Base-by-base conservation (phyloP, 2,888 invertebrate genomes). In the Drosophila lutescens region DNA sequence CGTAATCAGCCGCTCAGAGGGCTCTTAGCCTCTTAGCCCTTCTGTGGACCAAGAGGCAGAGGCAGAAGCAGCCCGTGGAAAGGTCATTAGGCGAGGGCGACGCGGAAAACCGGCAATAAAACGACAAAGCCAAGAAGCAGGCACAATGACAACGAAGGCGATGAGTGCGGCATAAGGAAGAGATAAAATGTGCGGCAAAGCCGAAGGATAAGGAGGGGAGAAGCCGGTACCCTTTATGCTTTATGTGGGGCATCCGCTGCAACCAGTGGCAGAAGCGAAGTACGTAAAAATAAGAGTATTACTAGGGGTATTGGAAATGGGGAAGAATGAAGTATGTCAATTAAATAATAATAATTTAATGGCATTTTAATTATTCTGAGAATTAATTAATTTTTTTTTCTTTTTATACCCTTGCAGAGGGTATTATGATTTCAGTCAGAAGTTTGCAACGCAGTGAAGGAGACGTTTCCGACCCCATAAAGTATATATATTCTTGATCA, bases 1-100 rank as follows among this genome's bases (percentile, higher is more conserved):
- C 13, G 34, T 82, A 82, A 82, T 84, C 81, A 84, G 74, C 66
- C 81, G 74, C 84, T 81, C 74, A 67, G 72, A n/a, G 50, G 9
- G 47, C 50, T 47, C 46, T 38, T 20, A 30, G 59, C 47, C 50
- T 40, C 46, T 38, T 20, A 36, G 59, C 47, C 68, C 55, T 61
- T 61, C 53, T 59, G 17, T 20, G 32, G 30, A 47, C 58, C 38
- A 36, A 36, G 15, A 7, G n/a, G 6, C 8, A 38, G 15, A 15
- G 40, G 40, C 40, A 15, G 40, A 9, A 12, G 12, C 43, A 43
- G 20, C 12, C 15, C 46, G 66, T 69, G 74, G 65, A 76, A 74
- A 85, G 85, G 83, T 83, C 85, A 85, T 87, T 87, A 85, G 76
- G 79, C 65, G 79, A 69, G 75, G 78, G 80, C 59, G 78, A 72